phyloP scores from a whole-genome alignment of 2,888 invertebrate genomes.

The Drosophila peninsularis region DNA sequence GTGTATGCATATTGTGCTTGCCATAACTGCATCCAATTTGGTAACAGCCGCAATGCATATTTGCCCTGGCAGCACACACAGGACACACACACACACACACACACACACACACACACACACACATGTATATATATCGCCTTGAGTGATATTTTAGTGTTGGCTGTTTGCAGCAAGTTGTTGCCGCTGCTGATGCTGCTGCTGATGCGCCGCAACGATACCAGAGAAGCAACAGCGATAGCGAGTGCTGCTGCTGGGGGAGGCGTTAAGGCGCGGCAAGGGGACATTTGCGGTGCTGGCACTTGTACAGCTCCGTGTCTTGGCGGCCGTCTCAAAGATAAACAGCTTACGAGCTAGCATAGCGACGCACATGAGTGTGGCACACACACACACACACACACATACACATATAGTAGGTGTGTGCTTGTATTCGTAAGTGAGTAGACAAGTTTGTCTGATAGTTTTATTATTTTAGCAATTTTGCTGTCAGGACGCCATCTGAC shows the following conservation, averaged over 20 bases:
- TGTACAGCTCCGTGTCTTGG: conserved; percentile 33
- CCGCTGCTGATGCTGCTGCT: conserved; percentile 20
- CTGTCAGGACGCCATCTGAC: conserved; percentile 46
- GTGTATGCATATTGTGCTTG: conserved; percentile 48
- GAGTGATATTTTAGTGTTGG: conserved; percentile 73
- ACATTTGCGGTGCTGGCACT: conserved; percentile 55
- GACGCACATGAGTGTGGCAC: conserved; percentile 18
- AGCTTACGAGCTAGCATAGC: conserved; percentile 36
- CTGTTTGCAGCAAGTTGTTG: conserved; percentile 59
- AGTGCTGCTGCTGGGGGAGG: neutral
- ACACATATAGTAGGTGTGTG: neutral
- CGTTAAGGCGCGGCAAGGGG: conserved; percentile 17
- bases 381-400: neutral
- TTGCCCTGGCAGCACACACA: conserved; percentile 47
- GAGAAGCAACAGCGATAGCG: conserved; percentile 1
- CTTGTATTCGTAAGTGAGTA: conserved; percentile 11
- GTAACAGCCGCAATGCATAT: conserved; percentile 76
- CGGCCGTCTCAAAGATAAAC: conserved; percentile 47
- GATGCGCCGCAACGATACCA: conserved; percentile 14
- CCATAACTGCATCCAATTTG: conserved; percentile 75
- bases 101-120: conserved; percentile 7
- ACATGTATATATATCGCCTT: conserved; percentile 45
- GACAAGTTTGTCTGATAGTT: conserved; percentile 46
- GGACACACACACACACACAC: conserved; percentile 25
- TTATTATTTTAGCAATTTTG: conserved; percentile 61